Base-by-base conservation (phyloP, 2,113 vertebrate genomes). In the Entelurus aequoreus region DNA sequence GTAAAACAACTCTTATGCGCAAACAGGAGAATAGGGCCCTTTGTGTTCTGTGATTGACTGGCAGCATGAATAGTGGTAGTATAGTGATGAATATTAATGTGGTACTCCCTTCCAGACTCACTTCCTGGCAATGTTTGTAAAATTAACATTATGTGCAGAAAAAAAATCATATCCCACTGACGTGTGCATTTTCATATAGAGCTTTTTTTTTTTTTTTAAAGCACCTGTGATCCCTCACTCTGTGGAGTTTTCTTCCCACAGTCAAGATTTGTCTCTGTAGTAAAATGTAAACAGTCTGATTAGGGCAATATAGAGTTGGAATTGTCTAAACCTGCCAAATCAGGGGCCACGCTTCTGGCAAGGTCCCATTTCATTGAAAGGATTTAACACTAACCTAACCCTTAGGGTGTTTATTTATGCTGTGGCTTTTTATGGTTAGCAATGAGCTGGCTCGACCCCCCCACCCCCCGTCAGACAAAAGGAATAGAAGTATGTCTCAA, bases 141-240 rank as follows among this genome's bases (percentile, higher is more conserved):
- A 46, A 46, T 9, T 11, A 46, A 11, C 9, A 46, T 46, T 46
- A 11, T 12, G 2, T 42, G 10, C 40, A 42, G 2, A 42, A 42
- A 42, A 42, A 8, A 42, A 9, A 9, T 42, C 40, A 42, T 42
- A 42, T 42, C 40, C 8, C 6, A 9, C 40, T 42, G 40, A 42
- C 5, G 40, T 84, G 80, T 84, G 80, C 61, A 71, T 56, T 77
- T 85, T 84, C 79, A 49, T 84, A 77, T 60, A 68, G 68, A 80
- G 37, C 61, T 66, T 62, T 66, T 73, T 67, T 42, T 66, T 62
- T 66, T 73, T 67, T 42, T 48, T 48, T 54, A 70, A 78, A 51
- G 14, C 19, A 51, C 14, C 13, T 61, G 60, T 68, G 40, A 6
- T 13, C 15, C 50, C 38, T 69, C 48, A 16, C 16, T 69, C 56